phyloP scores from a whole-genome alignment of 35 echinoderm and acorn worm species.

The Lytechinus variegatus region DNA sequence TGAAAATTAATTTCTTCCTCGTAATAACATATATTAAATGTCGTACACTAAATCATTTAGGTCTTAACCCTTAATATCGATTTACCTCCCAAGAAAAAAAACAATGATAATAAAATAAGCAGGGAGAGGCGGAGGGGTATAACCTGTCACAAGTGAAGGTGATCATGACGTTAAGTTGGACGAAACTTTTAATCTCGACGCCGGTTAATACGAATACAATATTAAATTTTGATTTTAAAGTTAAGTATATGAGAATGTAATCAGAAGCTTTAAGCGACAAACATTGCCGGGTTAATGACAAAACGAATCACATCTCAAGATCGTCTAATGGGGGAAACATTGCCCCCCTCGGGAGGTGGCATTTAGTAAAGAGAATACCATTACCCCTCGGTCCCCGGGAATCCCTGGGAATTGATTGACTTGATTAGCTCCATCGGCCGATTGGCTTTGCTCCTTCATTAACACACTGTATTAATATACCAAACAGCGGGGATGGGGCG shows the following conservation, averaged over 20 bases:
- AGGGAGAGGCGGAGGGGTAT: not conserved
- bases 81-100: no score
- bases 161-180: not conserved
- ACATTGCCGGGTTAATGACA: not conserved
- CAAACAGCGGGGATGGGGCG: not conserved
- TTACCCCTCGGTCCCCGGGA: not conserved
- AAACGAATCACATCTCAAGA: conserved; percentile 3
- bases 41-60: no score
- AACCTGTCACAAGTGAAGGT: not conserved
- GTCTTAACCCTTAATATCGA: no score
- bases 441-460: not conserved
- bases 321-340: not conserved
- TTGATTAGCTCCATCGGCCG: not conserved
- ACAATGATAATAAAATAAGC: no score
- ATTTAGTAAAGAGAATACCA: not conserved
- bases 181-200: not conserved
- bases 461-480: not conserved
- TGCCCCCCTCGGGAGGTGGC: not conserved
- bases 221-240: not conserved
- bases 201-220: not conserved
- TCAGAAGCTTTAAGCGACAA: not conserved
- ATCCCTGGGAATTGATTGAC: not conserved
- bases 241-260: not conserved
- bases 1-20: no score
- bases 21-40: no score